Evolutionary conservation across 2,113 vertebrate genomes (phyloP).

Genomic region (Protobothrops flavoviridis): DNA sequence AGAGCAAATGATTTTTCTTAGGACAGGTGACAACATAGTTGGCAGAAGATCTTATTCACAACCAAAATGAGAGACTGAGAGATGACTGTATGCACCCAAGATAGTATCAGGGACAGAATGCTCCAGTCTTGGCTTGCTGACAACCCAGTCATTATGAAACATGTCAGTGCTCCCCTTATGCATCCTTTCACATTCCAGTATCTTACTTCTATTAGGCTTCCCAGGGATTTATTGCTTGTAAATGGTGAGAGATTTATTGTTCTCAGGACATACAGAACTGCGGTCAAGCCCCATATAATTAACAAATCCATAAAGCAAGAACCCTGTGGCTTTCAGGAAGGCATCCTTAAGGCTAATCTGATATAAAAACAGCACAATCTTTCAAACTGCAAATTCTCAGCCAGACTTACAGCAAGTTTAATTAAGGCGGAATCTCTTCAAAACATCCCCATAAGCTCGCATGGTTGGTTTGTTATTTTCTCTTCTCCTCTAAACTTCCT

Average conservation of each 20-base stretch:
- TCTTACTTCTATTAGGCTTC: background rate
- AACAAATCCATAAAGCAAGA: background rate
- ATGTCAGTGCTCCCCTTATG: constrained; percentile 20
- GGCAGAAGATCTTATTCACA: constrained; percentile 33
- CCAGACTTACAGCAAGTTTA: background rate
- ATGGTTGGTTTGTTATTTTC: background rate
- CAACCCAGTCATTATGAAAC: constrained; percentile 30
- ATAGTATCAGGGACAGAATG: constrained; percentile 13
- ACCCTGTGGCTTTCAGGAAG: background rate
- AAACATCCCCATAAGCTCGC: background rate
- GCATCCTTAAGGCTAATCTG: background rate
- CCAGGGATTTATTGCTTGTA: background rate
- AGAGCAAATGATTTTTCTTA: constrained; percentile 25
- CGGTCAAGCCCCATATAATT: background rate
- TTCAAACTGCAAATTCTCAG: background rate
- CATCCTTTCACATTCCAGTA: constrained; percentile 13
- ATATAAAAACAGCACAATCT: background rate
- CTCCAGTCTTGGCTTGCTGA: constrained; percentile 26
- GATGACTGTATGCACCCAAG: constrained; percentile 25
- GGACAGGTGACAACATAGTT: constrained; percentile 31
- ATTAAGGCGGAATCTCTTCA: background rate
- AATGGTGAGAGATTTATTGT: constrained; percentile 49
- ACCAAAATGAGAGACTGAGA: constrained; percentile 26
- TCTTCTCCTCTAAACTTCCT: background rate
- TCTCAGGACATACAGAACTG: background rate